phyloP scores from a whole-genome alignment of 2,888 invertebrate species.

The Cerceris rybyensis region DNA sequence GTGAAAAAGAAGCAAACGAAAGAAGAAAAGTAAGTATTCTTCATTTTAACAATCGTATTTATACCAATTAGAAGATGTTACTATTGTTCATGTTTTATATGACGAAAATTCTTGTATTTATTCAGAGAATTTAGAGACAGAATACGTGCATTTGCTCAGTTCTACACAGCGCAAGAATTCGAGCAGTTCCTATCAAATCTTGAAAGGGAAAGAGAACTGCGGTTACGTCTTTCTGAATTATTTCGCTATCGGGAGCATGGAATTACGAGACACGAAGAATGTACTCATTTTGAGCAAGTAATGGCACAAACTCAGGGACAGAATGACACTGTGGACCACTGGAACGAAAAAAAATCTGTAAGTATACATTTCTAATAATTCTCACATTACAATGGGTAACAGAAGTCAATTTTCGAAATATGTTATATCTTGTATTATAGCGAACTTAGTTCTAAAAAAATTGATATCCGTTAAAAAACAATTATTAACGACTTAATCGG shows the following conservation, averaged over 20 bases:
- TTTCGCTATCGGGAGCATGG: slow-evolving; percentile 93
- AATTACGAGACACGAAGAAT: slow-evolving; percentile 91
- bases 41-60: too few species aligned
- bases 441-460: too few species aligned
- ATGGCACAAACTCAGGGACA: slow-evolving; percentile 86
- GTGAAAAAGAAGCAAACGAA: slow-evolving; percentile 87
- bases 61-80: not conserved
- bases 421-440: too few species aligned
- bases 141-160: slow-evolving; percentile 93
- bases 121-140: slow-evolving; percentile 91
- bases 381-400: slow-evolving; percentile 12
- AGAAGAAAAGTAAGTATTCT: slow-evolving; percentile 87
- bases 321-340: slow-evolving; percentile 83
- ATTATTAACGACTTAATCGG: too few species aligned
- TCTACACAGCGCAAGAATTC: slow-evolving; percentile 93
- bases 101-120: slow-evolving; percentile 21
- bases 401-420: not conserved
- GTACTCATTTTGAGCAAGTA: slow-evolving; percentile 92
- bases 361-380: slow-evolving; percentile 75
- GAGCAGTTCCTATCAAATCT: slow-evolving; percentile 90
- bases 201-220: slow-evolving; percentile 92
- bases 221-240: slow-evolving; percentile 91
- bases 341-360: slow-evolving; percentile 87
- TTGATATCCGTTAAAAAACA: too few species aligned
- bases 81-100: slow-evolving; percentile 25